phyloP scores from a whole-genome alignment of 1,140 invertebrate genomes.

The Limonius californicus region DNA sequence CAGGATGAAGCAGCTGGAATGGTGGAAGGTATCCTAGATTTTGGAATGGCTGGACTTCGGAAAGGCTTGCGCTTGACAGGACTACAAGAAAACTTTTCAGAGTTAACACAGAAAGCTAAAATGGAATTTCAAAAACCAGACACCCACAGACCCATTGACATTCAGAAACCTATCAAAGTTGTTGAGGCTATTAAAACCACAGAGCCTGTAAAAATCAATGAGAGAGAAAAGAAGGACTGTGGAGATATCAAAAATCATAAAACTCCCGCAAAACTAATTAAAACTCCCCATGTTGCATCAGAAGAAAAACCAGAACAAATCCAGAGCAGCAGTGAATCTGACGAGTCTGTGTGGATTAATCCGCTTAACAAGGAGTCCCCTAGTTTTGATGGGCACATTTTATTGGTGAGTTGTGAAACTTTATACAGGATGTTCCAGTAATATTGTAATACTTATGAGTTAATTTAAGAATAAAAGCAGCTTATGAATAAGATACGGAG shows the following conservation, averaged over 20 bases:
- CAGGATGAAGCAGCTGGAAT: slow-evolving; percentile 57
- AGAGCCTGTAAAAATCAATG: slow-evolving; percentile 6
- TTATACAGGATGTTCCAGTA: too few relatives aligned
- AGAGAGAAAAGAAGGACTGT: neutral
- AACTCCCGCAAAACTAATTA: slow-evolving; percentile 17
- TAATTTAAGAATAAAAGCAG: neutral
- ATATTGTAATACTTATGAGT: neutral
- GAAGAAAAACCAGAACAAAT: slow-evolving; percentile 9
- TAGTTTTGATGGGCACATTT: slow-evolving; percentile 34
- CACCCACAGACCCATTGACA: slow-evolving; percentile 11
- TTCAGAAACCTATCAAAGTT: slow-evolving; percentile 20
- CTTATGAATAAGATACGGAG: too few relatives aligned
- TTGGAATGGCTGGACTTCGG: slow-evolving; percentile 54
- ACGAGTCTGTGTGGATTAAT: slow-evolving; percentile 39
- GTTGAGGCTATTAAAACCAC: slow-evolving; percentile 20
- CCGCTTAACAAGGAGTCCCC: slow-evolving; percentile 35
- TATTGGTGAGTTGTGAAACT: slow-evolving; percentile 38
- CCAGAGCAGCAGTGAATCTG: slow-evolving; percentile 12
- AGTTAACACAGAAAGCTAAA: slow-evolving; percentile 29
- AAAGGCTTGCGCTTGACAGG: slow-evolving; percentile 56
- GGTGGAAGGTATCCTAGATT: slow-evolving; percentile 56
- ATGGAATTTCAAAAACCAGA: slow-evolving; percentile 13
- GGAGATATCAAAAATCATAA: neutral
- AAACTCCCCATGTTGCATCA: slow-evolving; percentile 9
- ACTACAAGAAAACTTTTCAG: slow-evolving; percentile 50